These are phyloP conservation scores for Crotalus horridus DNA, from an alignment of 2,113 vertebrate genomes.

Conservation along the genomic window DNA sequence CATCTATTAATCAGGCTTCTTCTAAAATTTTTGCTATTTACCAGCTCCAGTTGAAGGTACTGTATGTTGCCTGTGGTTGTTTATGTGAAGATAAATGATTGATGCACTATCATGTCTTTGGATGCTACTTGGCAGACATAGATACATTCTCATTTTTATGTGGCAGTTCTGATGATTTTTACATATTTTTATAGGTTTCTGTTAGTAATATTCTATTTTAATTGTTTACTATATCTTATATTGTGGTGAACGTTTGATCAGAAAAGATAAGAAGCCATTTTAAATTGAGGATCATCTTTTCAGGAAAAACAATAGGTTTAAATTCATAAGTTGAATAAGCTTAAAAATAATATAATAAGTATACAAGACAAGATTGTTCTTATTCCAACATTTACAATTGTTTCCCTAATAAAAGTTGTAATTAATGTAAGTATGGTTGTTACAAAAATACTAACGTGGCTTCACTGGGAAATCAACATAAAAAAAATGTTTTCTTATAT, in stretches of 20 bases:
- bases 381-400: conserved; percentile 18
- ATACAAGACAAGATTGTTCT: background rate
- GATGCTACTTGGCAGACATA: background rate
- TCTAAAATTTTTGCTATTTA: background rate
- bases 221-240: background rate
- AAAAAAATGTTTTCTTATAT: conserved; percentile 50
- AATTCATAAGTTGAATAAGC: background rate
- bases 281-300: background rate
- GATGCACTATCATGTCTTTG: background rate
- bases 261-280: background rate
- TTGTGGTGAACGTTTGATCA: background rate
- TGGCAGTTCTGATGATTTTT: background rate
- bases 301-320: background rate
- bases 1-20: background rate
- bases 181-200: background rate
- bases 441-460: conserved; percentile 35
- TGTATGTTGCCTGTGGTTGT: background rate
- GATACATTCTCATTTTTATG: background rate
- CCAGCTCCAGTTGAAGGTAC: background rate
- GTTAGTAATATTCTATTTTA: background rate
- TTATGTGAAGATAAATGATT: background rate
- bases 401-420: conserved; percentile 26
- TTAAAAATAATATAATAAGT: background rate
- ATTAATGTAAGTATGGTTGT: conserved; percentile 46
- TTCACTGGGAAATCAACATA: conserved; percentile 29